phyloP scores from a whole-genome alignment of 2,888 invertebrate species.

The Temnothorax unifasciatus region DNA sequence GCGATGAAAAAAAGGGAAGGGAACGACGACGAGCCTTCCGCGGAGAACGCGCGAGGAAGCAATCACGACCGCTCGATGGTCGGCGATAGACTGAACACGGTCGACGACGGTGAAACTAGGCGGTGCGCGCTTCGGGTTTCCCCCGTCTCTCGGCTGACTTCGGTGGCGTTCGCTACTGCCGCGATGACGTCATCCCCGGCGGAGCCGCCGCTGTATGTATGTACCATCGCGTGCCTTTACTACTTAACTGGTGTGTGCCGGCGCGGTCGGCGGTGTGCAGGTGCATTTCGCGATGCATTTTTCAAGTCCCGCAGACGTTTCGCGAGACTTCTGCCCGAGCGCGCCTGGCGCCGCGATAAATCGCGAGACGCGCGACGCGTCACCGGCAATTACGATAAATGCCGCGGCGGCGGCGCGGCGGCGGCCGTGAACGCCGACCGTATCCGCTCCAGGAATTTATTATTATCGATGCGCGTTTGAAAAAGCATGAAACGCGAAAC shows the following conservation, averaged over 20 bases:
- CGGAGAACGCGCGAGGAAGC: slow-evolving; percentile 46
- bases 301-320: slow-evolving; percentile 63
- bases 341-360: slow-evolving; percentile 54
- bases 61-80: slow-evolving; percentile 73
- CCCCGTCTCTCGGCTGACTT: slow-evolving; percentile 68
- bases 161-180: slow-evolving; percentile 79
- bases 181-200: slow-evolving; percentile 82
- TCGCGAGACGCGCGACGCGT: slow-evolving; percentile 29
- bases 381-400: slow-evolving; percentile 36
- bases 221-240: slow-evolving; percentile 84
- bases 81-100: slow-evolving; percentile 80
- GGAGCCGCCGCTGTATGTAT: slow-evolving; percentile 81
- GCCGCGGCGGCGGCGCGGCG: slow-evolving; percentile 27
- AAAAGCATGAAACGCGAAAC: background rate
- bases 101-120: slow-evolving; percentile 72
- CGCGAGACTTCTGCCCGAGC: slow-evolving; percentile 62
- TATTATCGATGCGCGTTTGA: background rate
- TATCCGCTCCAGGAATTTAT: slow-evolving; percentile 18
- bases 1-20: background rate
- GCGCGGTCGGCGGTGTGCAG: slow-evolving; percentile 76
- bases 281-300: slow-evolving; percentile 74
- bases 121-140: slow-evolving; percentile 72
- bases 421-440: slow-evolving; percentile 31
- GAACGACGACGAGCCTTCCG: background rate
- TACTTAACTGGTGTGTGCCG: slow-evolving; percentile 83